Conservation (phyloP, 2,113 vertebrate genomes). For the Chinchilla lanigera region DNA sequence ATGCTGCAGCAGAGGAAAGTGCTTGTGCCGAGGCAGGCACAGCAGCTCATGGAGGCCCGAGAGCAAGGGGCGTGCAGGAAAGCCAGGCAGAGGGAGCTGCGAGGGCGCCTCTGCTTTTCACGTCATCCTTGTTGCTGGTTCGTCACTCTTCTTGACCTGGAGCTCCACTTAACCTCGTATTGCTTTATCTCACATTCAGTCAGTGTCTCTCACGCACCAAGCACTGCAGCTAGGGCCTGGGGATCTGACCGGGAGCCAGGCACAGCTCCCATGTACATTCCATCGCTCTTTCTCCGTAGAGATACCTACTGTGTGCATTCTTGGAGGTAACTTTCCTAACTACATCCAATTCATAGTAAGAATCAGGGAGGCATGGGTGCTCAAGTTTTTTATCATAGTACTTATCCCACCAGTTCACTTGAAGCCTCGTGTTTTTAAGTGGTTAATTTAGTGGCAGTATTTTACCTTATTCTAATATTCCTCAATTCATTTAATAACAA, state of each 20-base stretch:
- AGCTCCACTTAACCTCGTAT: background rate
- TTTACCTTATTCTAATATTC: constrained; percentile 42
- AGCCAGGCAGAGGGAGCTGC: background rate
- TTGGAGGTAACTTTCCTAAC: background rate
- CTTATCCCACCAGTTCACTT: background rate
- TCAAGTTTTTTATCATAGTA: background rate
- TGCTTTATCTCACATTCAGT: background rate
- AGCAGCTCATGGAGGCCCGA: background rate
- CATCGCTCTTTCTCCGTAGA: background rate
- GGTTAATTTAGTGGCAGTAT: background rate
- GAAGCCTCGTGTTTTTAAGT: background rate
- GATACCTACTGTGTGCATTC: background rate
- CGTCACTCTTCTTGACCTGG: background rate
- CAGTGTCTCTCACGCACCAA: background rate
- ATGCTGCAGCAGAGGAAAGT: background rate
- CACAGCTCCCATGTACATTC: background rate
- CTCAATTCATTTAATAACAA: background rate
- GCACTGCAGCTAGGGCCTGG: background rate
- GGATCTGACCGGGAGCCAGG: background rate
- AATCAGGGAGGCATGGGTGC: background rate
- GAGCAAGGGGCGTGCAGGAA: background rate
- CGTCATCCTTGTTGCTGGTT: background rate
- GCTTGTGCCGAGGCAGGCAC: background rate
- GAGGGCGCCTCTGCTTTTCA: background rate
- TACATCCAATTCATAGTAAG: background rate